Base-by-base conservation (phyloP, 2,797 vertebrate species). In the Eidolon dupreanum region DNA sequence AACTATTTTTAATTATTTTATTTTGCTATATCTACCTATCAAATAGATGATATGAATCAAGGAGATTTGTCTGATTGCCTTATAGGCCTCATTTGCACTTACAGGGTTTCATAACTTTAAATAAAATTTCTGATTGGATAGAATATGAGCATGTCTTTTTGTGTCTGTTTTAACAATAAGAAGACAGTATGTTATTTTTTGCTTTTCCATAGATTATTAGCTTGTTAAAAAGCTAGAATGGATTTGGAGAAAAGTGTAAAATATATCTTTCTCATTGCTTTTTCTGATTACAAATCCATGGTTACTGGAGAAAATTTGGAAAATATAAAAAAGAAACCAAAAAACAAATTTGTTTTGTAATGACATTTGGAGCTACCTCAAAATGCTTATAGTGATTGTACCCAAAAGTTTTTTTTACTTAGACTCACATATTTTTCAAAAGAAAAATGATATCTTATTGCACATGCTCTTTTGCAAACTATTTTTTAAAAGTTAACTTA, bases 321-420 rank as follows among this genome's bases (percentile, higher is more conserved):
- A 97, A 96, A 57, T 90, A 77, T 79, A 46, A 81, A 97, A 94
- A 68, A 43, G 5, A 90, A 91, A 74, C 12, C 36, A 11, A 78
- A 81, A 85, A 46, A 33, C 33, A 33, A 38, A 79, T 36, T 8
- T 17, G 24, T 77, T n/a, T 6, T 38, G 26, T 53, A 75, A 24
- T 75, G 55, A 55, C 11, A 75, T 66, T 33, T 84, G 65, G 57
- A 84, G 43, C 66, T 77, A 87, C 13, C n/a, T 63, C 26, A 88
- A 57, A 94, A 75, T 88, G 11, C 8, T 83, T 86, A 78, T 26
- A 49, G 6, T 66, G 26, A 86, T 78, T 95, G 75, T 88, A 33
- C 28, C 19, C 61, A 92, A 19, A 90, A 46, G 5, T 90, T 96
- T 92, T 36, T 96, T 92, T 36, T 94, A 70, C 20, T 73, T 89